Conservation (phyloP, 1,140 invertebrate species). For the Artemia franciscana region DNA sequence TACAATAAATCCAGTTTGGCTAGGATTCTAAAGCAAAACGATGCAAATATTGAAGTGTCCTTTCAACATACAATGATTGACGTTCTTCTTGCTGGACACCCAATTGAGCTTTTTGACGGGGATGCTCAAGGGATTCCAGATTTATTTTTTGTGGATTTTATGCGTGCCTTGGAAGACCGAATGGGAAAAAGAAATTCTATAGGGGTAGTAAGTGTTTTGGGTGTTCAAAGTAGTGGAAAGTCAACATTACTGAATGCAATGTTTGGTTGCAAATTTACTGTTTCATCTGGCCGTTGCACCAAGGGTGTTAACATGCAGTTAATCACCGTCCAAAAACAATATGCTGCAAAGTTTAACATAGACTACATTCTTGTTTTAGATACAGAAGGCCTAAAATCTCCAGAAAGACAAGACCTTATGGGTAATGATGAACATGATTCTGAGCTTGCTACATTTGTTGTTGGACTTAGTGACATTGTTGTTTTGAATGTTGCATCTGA, state of each 20-base stretch:
- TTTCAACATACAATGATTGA: neutral
- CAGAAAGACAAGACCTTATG: neutral
- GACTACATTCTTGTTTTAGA: slow-evolving; percentile 1
- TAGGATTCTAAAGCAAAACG: neutral
- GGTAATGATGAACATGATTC: neutral
- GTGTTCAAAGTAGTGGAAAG: slow-evolving; percentile 1
- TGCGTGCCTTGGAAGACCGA: neutral
- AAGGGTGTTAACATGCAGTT: slow-evolving; percentile 2
- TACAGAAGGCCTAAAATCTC: neutral
- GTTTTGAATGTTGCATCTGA: neutral
- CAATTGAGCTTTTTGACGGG: neutral
- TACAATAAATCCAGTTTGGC: neutral
- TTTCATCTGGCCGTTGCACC: neutral
- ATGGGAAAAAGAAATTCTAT: neutral
- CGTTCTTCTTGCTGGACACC: neutral
- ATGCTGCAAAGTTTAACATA: neutral
- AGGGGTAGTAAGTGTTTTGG: neutral
- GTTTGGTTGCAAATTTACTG: neutral
- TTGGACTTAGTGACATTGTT: neutral
- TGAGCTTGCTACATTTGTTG: neutral
- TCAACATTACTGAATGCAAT: slow-evolving; percentile 1
- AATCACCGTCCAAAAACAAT: neutral
- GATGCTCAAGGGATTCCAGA: neutral
- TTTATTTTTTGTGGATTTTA: neutral
- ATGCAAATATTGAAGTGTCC: neutral